These are phyloP conservation scores for Tetragonula carbonaria DNA, from an alignment of 2,888 invertebrate genomes.

Conservation along the genomic window DNA sequence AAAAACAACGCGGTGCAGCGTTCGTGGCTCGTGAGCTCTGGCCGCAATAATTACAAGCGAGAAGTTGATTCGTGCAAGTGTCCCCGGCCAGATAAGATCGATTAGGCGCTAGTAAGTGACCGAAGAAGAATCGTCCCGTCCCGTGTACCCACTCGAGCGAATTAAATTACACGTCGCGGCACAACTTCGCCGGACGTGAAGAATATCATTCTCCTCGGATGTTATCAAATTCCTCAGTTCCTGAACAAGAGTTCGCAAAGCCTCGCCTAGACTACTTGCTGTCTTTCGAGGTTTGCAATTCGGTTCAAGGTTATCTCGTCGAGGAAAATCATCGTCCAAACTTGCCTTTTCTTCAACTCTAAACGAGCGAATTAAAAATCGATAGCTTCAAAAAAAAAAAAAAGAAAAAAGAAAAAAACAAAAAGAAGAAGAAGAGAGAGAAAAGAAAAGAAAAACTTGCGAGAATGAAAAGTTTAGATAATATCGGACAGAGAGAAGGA, in stretches of 20 bases:
- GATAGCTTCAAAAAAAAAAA: too few species aligned
- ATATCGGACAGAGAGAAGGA: too few species aligned
- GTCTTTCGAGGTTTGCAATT: background rate
- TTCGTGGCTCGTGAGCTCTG: slow-evolving; percentile 67
- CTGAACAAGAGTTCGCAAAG: background rate
- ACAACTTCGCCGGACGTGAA: slow-evolving; percentile 14
- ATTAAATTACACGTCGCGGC: slow-evolving; percentile 39
- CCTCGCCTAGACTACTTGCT: background rate
- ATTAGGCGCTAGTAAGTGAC: slow-evolving; percentile 46
- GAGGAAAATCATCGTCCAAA: too few species aligned
- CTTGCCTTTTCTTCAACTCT: too few species aligned
- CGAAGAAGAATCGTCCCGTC: slow-evolving; percentile 45
- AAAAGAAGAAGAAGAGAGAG: too few species aligned
- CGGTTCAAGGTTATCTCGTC: too few species aligned
- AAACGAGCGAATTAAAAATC: too few species aligned
- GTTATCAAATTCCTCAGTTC: background rate
- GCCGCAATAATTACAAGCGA: slow-evolving; percentile 56
- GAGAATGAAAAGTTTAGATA: too few species aligned
- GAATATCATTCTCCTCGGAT: background rate
- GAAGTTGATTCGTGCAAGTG: slow-evolving; percentile 56
- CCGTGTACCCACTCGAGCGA: slow-evolving; percentile 22
- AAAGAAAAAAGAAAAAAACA: too few species aligned
- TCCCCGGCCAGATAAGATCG: slow-evolving; percentile 58
- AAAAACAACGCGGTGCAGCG: slow-evolving; percentile 47
- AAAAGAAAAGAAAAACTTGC: too few species aligned